phyloP scores from a whole-genome alignment of 2,797 vertebrate species.

The Triplophysa yarkandensis region DNA sequence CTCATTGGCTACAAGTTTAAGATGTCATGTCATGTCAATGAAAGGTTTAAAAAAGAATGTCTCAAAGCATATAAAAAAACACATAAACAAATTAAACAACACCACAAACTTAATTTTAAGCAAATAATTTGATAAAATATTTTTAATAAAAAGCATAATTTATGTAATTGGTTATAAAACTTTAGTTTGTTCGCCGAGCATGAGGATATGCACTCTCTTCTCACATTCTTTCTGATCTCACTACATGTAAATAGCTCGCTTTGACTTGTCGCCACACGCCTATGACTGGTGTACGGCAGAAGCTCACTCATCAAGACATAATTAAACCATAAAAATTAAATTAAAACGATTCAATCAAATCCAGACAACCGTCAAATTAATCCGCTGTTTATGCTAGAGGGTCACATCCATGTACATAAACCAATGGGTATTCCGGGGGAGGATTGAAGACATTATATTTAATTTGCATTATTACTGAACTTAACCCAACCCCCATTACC shows the following conservation, averaged over 20 bases:
- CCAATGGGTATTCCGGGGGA: not conserved
- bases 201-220: not conserved
- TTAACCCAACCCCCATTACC: slow-evolving; percentile 27
- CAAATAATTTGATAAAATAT: too few relatives aligned
- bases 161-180: not conserved
- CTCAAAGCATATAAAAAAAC: too few relatives aligned
- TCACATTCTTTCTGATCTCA: slow-evolving; percentile 4
- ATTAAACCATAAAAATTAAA: not conserved
- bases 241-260: slow-evolving; percentile 1
- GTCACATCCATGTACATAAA: not conserved
- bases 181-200: not conserved
- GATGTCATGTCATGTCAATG: too few relatives aligned
- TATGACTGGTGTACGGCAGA: not conserved
- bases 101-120: too few relatives aligned
- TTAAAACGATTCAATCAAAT: not conserved
- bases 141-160: too few relatives aligned
- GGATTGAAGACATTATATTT: slow-evolving; percentile 15
- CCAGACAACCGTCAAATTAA: slow-evolving; percentile 9
- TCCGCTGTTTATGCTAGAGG: not conserved
- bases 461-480: slow-evolving; percentile 14
- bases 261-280: not conserved
- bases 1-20: too few relatives aligned
- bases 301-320: slow-evolving; percentile 3
- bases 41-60: too few relatives aligned
- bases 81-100: too few relatives aligned